Evolutionary conservation across 1,140 invertebrate genomes (phyloP), one percentile per base, ranked within the genome.

Genomic region (Cotesia typhae): DNA sequence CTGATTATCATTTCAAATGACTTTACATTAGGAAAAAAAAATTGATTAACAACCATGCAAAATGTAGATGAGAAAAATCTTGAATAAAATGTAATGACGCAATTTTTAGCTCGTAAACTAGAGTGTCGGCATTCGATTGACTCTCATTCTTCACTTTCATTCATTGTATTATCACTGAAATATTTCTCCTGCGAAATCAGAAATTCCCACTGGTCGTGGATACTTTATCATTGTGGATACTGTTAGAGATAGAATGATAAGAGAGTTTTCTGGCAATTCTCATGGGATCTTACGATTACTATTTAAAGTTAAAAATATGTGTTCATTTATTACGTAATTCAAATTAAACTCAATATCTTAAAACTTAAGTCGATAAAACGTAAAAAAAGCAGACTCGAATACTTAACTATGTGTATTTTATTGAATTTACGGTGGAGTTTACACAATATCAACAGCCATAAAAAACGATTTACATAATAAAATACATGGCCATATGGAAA

Each of bases 201-300:
- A 36, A 64, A 64, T 64, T 38, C 61, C 61, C 61, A n/a, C 36
- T 64, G 61, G 61, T 64, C 57, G 36, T 37, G 35, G 28, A 37
- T 64, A 12, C 36, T 64, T n/a, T n/a, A 38, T 64, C 35, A 36
- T 36, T 12, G 14, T n/a, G 35, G 14, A 64, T 64, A 64, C 12
- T n/a, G 36, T 64, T 64, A 4, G 20, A 64, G 28, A 64, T 64
- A 37, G 36, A 37, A 14, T 36, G 61, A 64, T 64, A 38, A 64
- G 61, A 38, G 36, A 64, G 61, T 64, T 64, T 64, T 35, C n/a
- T 17, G 12, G 61, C 12, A 12, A 64, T 64, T 38, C 61, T 14
- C 61, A 37, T 37, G 36, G 36, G 37, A 41, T 6, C 37, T 6
- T 28, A 10, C 14, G 7, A n/a, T 55, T 60, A 28, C 57, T 17